Evolutionary conservation across 1,140 invertebrate genomes (phyloP).

Genomic region (Diprion similis): DNA sequence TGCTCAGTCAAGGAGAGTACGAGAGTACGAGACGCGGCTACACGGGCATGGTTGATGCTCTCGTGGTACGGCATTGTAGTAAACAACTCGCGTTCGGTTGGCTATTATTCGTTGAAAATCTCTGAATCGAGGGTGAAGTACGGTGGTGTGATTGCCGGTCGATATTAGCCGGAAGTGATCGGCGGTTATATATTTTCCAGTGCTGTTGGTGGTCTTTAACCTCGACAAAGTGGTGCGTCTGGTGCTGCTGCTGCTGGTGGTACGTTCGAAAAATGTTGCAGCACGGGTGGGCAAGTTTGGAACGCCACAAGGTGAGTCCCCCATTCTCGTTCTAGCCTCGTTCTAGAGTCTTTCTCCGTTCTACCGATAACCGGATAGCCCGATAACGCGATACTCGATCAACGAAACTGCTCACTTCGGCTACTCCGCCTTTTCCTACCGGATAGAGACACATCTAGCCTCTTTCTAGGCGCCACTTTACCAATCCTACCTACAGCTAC

Average conservation of each 20-base stretch:
- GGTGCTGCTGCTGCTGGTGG: too few relatives aligned
- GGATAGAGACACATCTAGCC: background rate
- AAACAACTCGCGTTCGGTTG: background rate
- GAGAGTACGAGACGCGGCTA: conserved; percentile 4
- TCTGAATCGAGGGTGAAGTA: background rate
- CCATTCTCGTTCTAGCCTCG: background rate
- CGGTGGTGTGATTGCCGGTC: too few relatives aligned
- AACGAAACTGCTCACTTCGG: too few relatives aligned
- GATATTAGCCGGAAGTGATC: too few relatives aligned
- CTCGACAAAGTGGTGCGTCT: too few relatives aligned
- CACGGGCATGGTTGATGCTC: conserved; percentile 4
- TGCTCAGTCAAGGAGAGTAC: conserved; percentile 3
- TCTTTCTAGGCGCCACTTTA: background rate
- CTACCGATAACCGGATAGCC: too few relatives aligned
- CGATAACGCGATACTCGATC: too few relatives aligned
- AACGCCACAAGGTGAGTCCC: background rate
- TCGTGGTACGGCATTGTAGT: conserved; percentile 1
- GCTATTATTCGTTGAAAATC: background rate
- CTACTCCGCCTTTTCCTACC: background rate
- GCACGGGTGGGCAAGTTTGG: background rate
- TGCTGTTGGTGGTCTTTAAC: too few relatives aligned
- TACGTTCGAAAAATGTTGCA: background rate
- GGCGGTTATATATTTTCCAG: too few relatives aligned
- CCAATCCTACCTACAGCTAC: background rate
- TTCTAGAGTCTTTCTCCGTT: background rate